A percentile compares a stretch with the other conserved stretches of the same genome.
Conservation (phyloP, 2,888 invertebrate genomes). For the Colletes collaris region DNA sequence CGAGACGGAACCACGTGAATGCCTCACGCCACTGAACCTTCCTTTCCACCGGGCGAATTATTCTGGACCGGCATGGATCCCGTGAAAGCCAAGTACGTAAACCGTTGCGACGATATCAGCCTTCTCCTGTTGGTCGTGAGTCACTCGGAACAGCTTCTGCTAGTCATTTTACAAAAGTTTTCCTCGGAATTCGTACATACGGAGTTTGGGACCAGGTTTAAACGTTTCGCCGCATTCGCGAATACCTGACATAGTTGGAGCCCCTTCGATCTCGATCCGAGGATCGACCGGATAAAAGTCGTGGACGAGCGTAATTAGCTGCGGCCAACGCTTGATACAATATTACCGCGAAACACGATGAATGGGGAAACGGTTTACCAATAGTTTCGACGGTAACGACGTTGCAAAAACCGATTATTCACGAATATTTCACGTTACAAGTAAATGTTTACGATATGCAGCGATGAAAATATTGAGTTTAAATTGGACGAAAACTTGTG, state of each 20-base stretch:
- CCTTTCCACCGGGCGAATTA: slow-evolving; percentile 44
- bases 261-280: no score
- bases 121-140: no score
- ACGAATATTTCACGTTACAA: slow-evolving; percentile 20
- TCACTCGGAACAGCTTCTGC: no score
- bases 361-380: slow-evolving; percentile 25
- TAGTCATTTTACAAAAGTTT: no score
- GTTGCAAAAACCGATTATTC: neutral
- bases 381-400: slow-evolving; percentile 2
- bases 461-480: no score
- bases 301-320: neutral
- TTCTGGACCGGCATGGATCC: slow-evolving; percentile 50
- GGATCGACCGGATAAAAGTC: slow-evolving; percentile 3
- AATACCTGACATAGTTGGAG: no score
- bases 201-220: no score
- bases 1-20: slow-evolving; percentile 49
- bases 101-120: neutral
- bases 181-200: no score
- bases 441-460: neutral
- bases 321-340: neutral
- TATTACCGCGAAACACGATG: slow-evolving; percentile 29
- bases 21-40: slow-evolving; percentile 39
- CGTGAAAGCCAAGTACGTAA: slow-evolving; percentile 62
- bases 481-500: no score
- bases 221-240: no score